A percentile compares a stretch with the other conserved stretches of the same genome.
These are phyloP conservation scores for Spilogale gracilis DNA, from an alignment of 2,113 vertebrate species.

Conservation along the genomic window DNA sequence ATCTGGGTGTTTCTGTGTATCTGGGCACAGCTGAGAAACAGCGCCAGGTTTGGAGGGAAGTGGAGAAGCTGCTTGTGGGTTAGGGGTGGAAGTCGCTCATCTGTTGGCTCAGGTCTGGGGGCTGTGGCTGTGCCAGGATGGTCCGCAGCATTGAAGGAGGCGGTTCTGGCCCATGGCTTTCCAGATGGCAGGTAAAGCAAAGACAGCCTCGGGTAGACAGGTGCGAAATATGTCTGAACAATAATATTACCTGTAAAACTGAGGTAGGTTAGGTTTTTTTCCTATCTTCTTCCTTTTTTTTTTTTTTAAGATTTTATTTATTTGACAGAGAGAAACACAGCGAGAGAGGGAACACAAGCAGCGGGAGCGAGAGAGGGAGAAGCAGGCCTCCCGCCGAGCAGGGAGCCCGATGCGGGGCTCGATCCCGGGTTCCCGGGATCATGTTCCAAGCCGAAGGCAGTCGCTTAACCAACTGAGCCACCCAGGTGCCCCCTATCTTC, in stretches of 20 bases:
- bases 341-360: too few relatives aligned
- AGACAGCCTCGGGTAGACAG: not conserved
- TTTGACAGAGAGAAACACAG: too few relatives aligned
- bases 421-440: too few relatives aligned
- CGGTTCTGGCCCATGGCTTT: not conserved
- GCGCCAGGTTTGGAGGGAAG: not conserved
- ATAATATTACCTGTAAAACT: not conserved
- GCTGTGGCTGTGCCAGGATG: not conserved
- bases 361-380: too few relatives aligned
- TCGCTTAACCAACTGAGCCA: too few relatives aligned
- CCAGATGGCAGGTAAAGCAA: not conserved
- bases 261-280: not conserved
- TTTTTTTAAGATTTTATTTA: not conserved
- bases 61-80: not conserved
- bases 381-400: too few relatives aligned
- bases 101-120: not conserved
- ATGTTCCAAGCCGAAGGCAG: too few relatives aligned
- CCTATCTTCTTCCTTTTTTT: not conserved
- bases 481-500: too few relatives aligned
- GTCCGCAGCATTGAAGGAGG: not conserved
- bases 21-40: not conserved
- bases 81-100: not conserved
- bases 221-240: not conserved
- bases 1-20: not conserved
- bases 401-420: too few relatives aligned